These are phyloP conservation scores for Drosophila nr. fundita DNA, from an alignment of 2,888 invertebrate genomes.

Conservation along the genomic window DNA sequence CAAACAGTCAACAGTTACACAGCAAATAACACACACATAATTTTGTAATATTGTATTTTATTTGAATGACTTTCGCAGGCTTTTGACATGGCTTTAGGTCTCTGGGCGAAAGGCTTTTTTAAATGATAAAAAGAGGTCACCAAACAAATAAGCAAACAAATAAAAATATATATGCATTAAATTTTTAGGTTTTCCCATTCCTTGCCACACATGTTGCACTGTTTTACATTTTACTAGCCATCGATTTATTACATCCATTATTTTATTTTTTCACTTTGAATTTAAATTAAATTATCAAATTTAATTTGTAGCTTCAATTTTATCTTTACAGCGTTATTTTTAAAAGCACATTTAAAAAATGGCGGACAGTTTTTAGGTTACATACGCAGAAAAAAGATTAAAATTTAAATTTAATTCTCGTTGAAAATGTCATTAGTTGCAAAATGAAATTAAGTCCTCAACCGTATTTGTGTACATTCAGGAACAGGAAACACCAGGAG, in stretches of 20 bases:
- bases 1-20: not conserved
- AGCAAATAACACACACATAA: not conserved
- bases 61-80: not conserved
- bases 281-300: not conserved
- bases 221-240: not conserved
- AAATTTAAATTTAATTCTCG: not conserved
- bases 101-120: not conserved
- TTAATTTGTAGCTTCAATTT: not conserved
- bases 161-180: not conserved
- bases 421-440: conserved; percentile 8
- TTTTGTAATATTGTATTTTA: not conserved
- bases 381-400: too few species aligned
- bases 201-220: not conserved
- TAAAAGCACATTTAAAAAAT: not conserved
- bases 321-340: not conserved
- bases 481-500: not conserved
- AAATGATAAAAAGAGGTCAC: not conserved
- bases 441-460: conserved; percentile 3
- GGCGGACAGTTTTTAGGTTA: not conserved
- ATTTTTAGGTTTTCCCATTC: not conserved
- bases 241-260: not conserved
- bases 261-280: not conserved
- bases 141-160: not conserved
- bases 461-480: not conserved
- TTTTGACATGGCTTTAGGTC: not conserved